Conservation (phyloP, 2,113 vertebrate genomes). For the Nansenia antarctica region DNA sequence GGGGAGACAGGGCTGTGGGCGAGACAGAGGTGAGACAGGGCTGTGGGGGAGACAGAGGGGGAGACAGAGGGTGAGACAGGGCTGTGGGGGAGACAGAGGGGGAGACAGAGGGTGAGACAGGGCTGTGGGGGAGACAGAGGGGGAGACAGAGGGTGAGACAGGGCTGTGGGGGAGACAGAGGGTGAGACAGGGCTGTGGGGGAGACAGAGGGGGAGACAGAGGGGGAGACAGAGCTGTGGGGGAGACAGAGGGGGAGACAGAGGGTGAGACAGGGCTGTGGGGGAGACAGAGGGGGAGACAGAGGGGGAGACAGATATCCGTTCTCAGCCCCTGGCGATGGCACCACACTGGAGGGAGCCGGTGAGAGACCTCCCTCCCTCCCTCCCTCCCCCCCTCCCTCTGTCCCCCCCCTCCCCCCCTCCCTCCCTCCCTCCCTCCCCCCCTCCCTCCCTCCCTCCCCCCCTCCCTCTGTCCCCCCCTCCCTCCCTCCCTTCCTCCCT, state of each 20-base stretch:
- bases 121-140: no score
- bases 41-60: no score
- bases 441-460: constrained; percentile 66
- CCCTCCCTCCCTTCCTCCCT: constrained; percentile 4
- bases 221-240: background rate
- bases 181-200: no score
- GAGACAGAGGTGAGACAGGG: no score
- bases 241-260: background rate
- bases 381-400: constrained; percentile 62
- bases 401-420: constrained; percentile 38
- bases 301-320: constrained; percentile 7
- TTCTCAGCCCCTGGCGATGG: constrained; percentile 4
- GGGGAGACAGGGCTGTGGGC: no score
- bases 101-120: no score
- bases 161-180: no score
- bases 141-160: no score
- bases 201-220: background rate
- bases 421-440: constrained; percentile 42
- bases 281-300: background rate
- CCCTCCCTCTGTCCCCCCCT: constrained; percentile 21
- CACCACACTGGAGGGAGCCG: constrained; percentile 10
- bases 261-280: background rate
- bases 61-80: no score
- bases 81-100: no score
- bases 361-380: constrained; percentile 29